Evolutionary conservation across 2,113 vertebrate species (phyloP).

Genomic region (Collichthys lucidus): DNA sequence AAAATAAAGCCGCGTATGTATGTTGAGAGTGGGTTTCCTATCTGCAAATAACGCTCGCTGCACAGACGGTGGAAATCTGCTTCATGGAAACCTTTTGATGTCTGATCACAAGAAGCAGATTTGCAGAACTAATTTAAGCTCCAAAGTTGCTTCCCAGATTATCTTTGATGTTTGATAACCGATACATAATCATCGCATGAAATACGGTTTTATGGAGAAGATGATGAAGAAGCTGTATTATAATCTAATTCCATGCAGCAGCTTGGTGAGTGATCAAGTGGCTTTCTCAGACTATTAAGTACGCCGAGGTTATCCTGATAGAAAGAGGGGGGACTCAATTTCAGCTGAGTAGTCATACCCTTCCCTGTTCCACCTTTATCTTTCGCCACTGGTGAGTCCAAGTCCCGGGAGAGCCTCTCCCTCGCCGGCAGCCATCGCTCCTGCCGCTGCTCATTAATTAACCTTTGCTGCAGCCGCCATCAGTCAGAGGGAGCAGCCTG

Average conservation of each 20-base stretch:
- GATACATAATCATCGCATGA: slow-evolving; percentile 53
- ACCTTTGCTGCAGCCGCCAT: slow-evolving; percentile 75
- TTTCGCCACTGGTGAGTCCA: slow-evolving; percentile 43
- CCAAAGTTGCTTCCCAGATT: slow-evolving; percentile 37
- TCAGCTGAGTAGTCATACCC: slow-evolving; percentile 69
- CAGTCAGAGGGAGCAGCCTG: slow-evolving; percentile 54
- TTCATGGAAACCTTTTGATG: slow-evolving; percentile 66
- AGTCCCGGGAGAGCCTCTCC: slow-evolving; percentile 66
- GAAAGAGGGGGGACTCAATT: slow-evolving; percentile 60
- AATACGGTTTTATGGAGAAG: slow-evolving; percentile 49
- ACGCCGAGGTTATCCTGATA: slow-evolving; percentile 69
- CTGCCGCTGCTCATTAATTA: slow-evolving; percentile 80
- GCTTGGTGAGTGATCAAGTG: slow-evolving; percentile 48
- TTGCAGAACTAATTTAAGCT: slow-evolving; percentile 62
- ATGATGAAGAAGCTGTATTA: slow-evolving; percentile 53
- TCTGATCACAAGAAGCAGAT: slow-evolving; percentile 63
- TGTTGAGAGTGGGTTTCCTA: slow-evolving; percentile 21
- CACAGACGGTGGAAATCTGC: slow-evolving; percentile 37
- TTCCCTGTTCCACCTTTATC: slow-evolving; percentile 68
- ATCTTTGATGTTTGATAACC: slow-evolving; percentile 64
- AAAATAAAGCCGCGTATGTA: slow-evolving; percentile 42
- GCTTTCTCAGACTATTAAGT: slow-evolving; percentile 58
- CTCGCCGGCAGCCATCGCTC: slow-evolving; percentile 64
- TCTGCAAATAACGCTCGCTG: slow-evolving; percentile 41
- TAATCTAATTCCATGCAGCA: slow-evolving; percentile 47